Conservation (phyloP, 2,113 vertebrate species). For the Elephas maximus region DNA sequence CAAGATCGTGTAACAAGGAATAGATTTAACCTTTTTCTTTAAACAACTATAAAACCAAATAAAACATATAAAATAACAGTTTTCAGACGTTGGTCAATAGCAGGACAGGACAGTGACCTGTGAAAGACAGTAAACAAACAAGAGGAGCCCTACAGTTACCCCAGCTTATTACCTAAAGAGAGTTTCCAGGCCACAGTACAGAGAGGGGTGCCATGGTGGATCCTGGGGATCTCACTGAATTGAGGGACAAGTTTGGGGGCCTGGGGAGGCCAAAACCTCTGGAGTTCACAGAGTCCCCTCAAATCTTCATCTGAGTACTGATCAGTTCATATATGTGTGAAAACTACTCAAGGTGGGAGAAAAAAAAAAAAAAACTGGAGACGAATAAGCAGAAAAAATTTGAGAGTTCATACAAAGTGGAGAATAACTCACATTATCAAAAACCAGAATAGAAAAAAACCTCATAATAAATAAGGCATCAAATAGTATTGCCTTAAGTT, state of each 20-base stretch:
- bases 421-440: constrained; percentile 39
- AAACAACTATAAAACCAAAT: constrained; percentile 19
- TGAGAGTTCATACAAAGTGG: background rate
- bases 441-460: background rate
- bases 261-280: background rate
- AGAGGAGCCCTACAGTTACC: background rate
- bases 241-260: background rate
- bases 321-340: background rate
- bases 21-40: constrained; percentile 31
- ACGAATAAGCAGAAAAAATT: background rate
- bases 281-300: background rate
- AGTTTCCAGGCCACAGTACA: background rate
- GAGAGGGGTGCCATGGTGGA: background rate
- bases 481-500: background rate
- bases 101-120: background rate
- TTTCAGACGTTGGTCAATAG: constrained; percentile 48
- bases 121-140: constrained; percentile 1
- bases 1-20: background rate
- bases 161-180: background rate
- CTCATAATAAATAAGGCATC: background rate
- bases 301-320: background rate
- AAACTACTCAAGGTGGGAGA: background rate
- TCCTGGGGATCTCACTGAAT: background rate
- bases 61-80: background rate
- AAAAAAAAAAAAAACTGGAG: background rate